These are phyloP conservation scores for Cephus rjabovi DNA, from an alignment of 2,888 invertebrate species.

Conservation along the genomic window DNA sequence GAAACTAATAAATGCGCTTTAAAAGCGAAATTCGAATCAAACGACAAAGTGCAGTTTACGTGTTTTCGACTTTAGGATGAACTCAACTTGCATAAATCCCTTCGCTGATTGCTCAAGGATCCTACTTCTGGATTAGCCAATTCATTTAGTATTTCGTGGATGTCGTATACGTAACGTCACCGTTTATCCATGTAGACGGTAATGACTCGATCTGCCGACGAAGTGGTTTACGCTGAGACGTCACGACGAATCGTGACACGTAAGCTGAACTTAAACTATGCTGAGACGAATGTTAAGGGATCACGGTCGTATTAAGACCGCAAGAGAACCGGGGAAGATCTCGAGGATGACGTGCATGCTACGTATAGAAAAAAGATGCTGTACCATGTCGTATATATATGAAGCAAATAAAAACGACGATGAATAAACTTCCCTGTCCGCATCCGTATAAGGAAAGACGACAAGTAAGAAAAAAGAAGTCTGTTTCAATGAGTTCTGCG, in stretches of 20 bases:
- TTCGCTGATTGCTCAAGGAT: not conserved
- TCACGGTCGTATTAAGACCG: not conserved
- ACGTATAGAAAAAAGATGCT: not conserved
- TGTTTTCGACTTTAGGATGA: not conserved
- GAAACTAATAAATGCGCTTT: not conserved
- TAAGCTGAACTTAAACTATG: not conserved
- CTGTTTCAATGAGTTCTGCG: not conserved
- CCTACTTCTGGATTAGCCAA: not conserved
- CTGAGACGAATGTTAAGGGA: not conserved
- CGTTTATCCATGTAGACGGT: not conserved
- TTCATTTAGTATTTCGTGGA: not conserved
- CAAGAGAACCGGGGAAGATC: not conserved
- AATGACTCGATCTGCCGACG: not conserved
- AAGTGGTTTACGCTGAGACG: not conserved
- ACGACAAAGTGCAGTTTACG: not conserved
- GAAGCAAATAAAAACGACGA: not conserved
- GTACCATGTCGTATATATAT: not conserved
- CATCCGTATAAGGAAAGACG: not conserved
- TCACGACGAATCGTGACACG: not conserved
- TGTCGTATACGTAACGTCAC: not conserved
- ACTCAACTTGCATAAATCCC: not conserved
- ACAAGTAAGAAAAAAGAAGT: not conserved
- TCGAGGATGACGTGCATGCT: not conserved
- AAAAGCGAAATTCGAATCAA: not conserved
- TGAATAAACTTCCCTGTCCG: not conserved